A percentile compares a stretch with the other conserved stretches of the same genome.
These are phyloP conservation scores for Cervus canadensis DNA, from an alignment of 2,113 vertebrate genomes.

Conservation along the genomic window DNA sequence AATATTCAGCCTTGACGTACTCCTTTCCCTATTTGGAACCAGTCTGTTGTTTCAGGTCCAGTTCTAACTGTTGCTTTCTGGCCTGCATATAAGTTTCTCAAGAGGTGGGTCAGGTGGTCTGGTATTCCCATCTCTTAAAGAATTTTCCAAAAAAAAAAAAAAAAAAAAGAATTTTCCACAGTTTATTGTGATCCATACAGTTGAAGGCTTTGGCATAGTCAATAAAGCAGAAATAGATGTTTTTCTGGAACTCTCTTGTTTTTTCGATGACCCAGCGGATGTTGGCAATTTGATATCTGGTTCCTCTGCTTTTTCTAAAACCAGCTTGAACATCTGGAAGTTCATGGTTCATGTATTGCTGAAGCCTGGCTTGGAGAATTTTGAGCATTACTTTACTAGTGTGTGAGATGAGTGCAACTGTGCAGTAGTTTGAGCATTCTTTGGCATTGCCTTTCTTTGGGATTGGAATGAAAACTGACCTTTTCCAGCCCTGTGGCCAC, in stretches of 20 bases:
- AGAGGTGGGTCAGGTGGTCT: not conserved
- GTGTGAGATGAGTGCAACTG: not conserved
- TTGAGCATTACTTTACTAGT: not conserved
- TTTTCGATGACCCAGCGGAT: not conserved
- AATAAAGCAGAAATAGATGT: not conserved
- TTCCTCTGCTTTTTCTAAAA: not conserved
- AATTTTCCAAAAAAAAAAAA: not conserved
- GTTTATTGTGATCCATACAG: not conserved
- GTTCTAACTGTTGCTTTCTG: not conserved
- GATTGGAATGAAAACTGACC: not conserved
- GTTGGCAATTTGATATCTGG: not conserved
- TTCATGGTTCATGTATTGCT: fast-evolving
- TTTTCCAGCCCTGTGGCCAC: not conserved
- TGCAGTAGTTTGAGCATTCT: not conserved
- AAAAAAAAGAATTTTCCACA: not conserved
- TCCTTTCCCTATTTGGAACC: not conserved
- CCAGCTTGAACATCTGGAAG: not conserved
- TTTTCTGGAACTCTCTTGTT: not conserved
- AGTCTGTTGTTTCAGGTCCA: not conserved
- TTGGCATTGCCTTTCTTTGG: not conserved
- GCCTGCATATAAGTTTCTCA: not conserved
- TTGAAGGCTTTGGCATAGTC: not conserved
- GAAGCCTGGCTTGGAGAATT: not conserved
- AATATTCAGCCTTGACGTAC: not conserved
- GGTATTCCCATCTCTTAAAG: fast-evolving